Conservation (phyloP, 2,797 vertebrate genomes). For the Tapera naevia region DNA sequence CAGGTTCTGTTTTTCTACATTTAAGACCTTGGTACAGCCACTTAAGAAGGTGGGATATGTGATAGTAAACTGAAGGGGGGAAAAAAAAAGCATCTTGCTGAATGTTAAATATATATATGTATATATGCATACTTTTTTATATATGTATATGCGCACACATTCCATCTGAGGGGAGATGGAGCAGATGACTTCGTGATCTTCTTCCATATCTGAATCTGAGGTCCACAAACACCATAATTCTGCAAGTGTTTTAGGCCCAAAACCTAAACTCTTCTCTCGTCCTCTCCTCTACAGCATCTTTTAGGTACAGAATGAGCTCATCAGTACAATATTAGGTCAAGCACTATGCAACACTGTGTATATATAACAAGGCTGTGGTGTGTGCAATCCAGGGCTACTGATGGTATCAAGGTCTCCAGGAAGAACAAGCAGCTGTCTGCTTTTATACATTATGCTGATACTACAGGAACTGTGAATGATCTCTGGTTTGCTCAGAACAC, state of each 20-base stretch:
- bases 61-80: not conserved
- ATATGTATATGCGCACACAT: not conserved
- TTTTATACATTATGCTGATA: conserved; percentile 52
- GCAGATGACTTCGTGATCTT: not conserved
- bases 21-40: not conserved
- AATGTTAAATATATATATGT: not conserved
- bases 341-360: not conserved
- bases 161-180: not conserved
- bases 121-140: too few relatives aligned
- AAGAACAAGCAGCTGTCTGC: conserved; percentile 48
- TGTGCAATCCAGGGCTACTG: conserved; percentile 39
- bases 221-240: not conserved
- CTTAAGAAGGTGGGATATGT: not conserved
- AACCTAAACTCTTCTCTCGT: not conserved
- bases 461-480: conserved; percentile 27
- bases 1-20: not conserved
- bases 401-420: conserved; percentile 52
- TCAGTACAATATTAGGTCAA: conserved; percentile 34
- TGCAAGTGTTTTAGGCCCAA: not conserved
- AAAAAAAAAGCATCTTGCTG: not conserved
- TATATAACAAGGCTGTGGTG: conserved; percentile 18
- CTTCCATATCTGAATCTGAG: not conserved
- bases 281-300: not conserved
- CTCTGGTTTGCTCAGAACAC: conserved; percentile 17
- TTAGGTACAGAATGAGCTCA: conserved; percentile 39